Conservation (phyloP, 2,797 vertebrate species). For the Anabacerthia variegaticeps region DNA sequence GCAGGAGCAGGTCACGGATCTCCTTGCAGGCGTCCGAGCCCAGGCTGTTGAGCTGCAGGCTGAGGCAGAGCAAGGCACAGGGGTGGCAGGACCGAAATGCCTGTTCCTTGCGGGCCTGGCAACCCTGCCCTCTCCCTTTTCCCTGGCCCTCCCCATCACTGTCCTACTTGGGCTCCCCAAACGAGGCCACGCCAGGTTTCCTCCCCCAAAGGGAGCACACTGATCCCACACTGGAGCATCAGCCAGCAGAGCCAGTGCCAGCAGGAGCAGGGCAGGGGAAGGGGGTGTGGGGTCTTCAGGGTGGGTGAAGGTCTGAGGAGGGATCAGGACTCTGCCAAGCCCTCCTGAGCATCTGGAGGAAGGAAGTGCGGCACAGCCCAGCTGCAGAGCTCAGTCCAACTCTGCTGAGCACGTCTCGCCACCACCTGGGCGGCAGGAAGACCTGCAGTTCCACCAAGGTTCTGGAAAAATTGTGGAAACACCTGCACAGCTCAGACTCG, state of each 20-base stretch:
- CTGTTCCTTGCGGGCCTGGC: background rate
- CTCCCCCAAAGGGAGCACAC: background rate
- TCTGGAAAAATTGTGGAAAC: background rate
- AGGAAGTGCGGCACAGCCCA: background rate
- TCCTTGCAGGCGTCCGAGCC: constrained; percentile 87
- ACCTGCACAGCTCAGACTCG: background rate
- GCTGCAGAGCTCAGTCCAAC: background rate
- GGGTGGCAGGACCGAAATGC: background rate
- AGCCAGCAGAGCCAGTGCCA: background rate
- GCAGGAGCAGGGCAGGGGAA: background rate
- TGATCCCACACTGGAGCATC: background rate
- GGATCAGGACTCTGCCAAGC: background rate
- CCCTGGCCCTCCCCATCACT: background rate
- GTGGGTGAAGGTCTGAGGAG: background rate
- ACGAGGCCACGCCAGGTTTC: background rate
- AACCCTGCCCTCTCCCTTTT: background rate
- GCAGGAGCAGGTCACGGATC: constrained; percentile 86
- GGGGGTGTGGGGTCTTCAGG: background rate
- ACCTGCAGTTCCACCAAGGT: background rate
- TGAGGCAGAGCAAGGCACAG: constrained; percentile 56
- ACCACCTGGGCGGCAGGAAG: constrained; percentile 2
- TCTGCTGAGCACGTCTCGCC: background rate
- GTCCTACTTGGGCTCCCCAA: background rate
- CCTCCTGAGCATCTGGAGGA: background rate
- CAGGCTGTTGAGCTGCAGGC: constrained; percentile 93